Conservation (phyloP, 1,140 invertebrate genomes). For the Ceratina australensis region DNA sequence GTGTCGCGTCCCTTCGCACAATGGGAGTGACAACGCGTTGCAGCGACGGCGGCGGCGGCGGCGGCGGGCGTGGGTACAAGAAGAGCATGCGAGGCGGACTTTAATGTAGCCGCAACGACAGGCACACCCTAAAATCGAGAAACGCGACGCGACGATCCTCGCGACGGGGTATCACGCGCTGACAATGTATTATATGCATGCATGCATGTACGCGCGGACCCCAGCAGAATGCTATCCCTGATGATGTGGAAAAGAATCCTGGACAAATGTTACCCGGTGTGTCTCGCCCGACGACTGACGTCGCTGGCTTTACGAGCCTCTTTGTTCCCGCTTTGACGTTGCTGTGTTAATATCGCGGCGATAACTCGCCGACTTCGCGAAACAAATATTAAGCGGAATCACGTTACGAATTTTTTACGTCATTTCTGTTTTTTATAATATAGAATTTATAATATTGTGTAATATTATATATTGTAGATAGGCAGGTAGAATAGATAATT, state of each 20-base stretch:
- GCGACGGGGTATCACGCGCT: slow-evolving; percentile 15
- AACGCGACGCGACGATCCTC: slow-evolving; percentile 21
- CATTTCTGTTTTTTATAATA: no score
- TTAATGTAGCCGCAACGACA: slow-evolving; percentile 54
- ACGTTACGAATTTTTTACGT: no score
- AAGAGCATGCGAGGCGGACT: slow-evolving; percentile 48
- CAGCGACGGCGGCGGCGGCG: not conserved
- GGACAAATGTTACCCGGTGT: slow-evolving; percentile 22
- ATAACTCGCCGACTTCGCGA: not conserved
- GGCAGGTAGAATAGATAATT: no score
- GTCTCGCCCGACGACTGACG: not conserved
- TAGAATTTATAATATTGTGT: no score
- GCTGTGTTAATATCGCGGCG: not conserved
- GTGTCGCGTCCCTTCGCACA: slow-evolving; percentile 57
- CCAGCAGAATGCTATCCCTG: slow-evolving; percentile 20
- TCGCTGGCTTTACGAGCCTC: not conserved
- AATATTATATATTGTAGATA: no score
- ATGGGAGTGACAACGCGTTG: slow-evolving; percentile 44
- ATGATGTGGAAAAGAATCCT: slow-evolving; percentile 18
- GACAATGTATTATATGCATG: slow-evolving; percentile 12
- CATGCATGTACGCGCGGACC: not conserved
- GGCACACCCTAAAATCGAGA: slow-evolving; percentile 67
- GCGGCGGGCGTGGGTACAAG: slow-evolving; percentile 17
- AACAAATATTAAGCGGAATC: no score
- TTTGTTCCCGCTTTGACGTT: not conserved